Conservation (phyloP, 2,113 vertebrate genomes). For the Thymallus thymallus region DNA sequence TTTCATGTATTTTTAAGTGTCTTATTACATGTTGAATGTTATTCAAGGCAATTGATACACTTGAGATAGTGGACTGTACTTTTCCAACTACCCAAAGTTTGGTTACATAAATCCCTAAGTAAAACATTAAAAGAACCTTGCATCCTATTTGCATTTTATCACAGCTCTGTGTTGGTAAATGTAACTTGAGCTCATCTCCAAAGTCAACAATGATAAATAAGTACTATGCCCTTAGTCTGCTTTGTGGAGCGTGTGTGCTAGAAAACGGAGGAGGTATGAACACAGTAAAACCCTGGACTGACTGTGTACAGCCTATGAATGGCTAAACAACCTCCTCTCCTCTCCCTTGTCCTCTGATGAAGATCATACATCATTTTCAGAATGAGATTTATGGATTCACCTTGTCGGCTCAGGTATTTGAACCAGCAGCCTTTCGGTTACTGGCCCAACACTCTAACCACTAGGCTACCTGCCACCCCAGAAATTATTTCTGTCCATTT, state of each 20-base stretch:
- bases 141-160: constrained; percentile 59
- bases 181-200: constrained; percentile 42
- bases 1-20: neutral
- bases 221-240: constrained; percentile 45
- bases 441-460: no score
- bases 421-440: no score
- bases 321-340: neutral
- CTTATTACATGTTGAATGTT: constrained; percentile 19
- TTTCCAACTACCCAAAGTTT: constrained; percentile 34
- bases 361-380: no score
- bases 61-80: constrained; percentile 37
- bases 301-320: neutral
- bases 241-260: constrained; percentile 5
- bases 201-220: constrained; percentile 60
- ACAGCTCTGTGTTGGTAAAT: constrained; percentile 44
- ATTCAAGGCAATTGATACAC: constrained; percentile 47
- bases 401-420: no score
- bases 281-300: no score
- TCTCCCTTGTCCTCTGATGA: neutral
- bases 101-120: constrained; percentile 50
- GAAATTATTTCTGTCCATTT: no score
- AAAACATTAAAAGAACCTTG: constrained; percentile 40
- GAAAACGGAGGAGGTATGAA: neutral
- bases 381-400: neutral
- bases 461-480: no score